Evolutionary conservation across 2,797 vertebrate species (phyloP), one percentile per base, ranked within the genome.

Genomic region (Gambusia yucatana): DNA sequence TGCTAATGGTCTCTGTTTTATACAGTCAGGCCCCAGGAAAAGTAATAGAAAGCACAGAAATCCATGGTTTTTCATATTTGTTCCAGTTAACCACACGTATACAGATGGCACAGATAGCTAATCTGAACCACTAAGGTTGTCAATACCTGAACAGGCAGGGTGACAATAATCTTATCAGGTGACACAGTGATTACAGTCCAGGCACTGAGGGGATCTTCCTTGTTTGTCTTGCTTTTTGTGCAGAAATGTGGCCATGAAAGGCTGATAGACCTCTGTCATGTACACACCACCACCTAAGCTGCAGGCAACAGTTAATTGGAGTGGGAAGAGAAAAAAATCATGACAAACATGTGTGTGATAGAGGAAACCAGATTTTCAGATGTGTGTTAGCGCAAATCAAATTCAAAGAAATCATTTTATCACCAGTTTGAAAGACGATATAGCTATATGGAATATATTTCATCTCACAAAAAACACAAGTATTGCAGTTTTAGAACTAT

Each of bases 221-320:
- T 88, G 82, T 93, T 92, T 88, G 87, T 92, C 91, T 91, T 86
- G 90, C 87, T 91, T 90, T 90, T 85, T 85, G 84, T 86, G 80
- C 1, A 41, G 61, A 76, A 82, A 86, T 3, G 87, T 11, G 57
- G 80, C 86, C 88, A 59, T 78, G 76, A 75, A 75, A 92, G 83
- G 86, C 77, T 0, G 85, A 93, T 88, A 76, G 77, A 92, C 87
- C 52, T 75, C 28, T 82, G 77, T 78, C 72, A 17, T 20, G 55
- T 63, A 84, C 78, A 84, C 77, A 86, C 85, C 78, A 76, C 63
- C 83, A 72, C 72, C 65, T 30, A 61, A 78, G 86, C 85, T 87
- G 80, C 84, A 52, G 84, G 88, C 80, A 48, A 13, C 43, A 46
- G 83, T 81, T 87, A 86, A 92, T 83, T 88, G 75, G 82, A 71